These are phyloP conservation scores for Drosophila tropicalis DNA, from an alignment of 1,140 invertebrate species.

Conservation along the genomic window DNA sequence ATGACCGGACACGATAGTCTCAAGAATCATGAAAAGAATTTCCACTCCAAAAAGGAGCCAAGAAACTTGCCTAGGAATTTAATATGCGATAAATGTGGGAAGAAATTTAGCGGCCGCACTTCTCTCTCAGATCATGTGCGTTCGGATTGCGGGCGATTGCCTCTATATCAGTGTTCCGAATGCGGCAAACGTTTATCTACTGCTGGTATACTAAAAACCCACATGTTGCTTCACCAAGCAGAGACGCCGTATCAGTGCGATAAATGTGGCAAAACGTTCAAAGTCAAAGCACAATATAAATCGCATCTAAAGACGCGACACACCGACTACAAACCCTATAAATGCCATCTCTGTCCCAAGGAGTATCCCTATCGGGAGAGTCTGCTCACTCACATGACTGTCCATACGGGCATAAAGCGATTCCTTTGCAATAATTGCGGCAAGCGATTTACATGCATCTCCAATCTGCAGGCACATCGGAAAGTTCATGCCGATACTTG, in stretches of 20 bases:
- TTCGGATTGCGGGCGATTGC: conserved; percentile 79
- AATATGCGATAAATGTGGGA: conserved; percentile 83
- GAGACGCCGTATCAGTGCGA: conserved; percentile 81
- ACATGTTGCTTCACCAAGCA: conserved; percentile 80
- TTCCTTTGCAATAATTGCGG: conserved; percentile 84
- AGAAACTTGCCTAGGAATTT: conserved; percentile 74
- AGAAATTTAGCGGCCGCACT: conserved; percentile 81
- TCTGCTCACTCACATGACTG: conserved; percentile 84
- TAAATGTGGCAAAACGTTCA: conserved; percentile 83
- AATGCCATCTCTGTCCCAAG: conserved; percentile 85
- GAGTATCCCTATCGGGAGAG: conserved; percentile 84
- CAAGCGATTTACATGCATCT: conserved; percentile 84
- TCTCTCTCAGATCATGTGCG: conserved; percentile 81
- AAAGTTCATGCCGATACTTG: conserved; percentile 80
- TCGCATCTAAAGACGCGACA: conserved; percentile 88
- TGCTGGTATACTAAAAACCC: conserved; percentile 79
- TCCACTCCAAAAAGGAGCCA: conserved; percentile 68
- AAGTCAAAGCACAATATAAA: conserved; percentile 86
- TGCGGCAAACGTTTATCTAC: conserved; percentile 83
- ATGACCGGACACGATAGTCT: conserved; percentile 82
- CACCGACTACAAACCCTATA: conserved; percentile 88
- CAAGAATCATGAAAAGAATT: conserved; percentile 75
- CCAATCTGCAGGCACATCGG: conserved; percentile 84
- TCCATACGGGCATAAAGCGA: conserved; percentile 85
- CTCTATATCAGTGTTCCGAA: conserved; percentile 75